Evolutionary conservation across 2,797 vertebrate species (phyloP), one percentile per base, ranked within the genome.

Genomic region (Geotrypetes seraphini): DNA sequence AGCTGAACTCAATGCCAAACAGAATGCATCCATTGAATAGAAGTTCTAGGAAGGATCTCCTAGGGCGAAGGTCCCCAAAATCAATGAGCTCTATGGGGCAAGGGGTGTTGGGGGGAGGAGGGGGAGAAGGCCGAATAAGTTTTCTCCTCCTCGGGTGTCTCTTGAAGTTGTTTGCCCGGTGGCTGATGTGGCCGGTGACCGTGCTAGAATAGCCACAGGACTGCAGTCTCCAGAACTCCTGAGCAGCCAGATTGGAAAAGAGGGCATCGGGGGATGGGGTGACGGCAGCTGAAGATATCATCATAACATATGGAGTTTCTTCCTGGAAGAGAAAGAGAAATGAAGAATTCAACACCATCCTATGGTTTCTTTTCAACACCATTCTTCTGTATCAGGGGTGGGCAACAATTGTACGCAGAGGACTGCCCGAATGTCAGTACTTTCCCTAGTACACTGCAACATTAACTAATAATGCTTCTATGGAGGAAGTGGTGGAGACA

Each of bases 131-230:
- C 7, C 86, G 75, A 30, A 99, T 92, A 36, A 78, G 61, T 68
- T 92, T 97, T 40, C 75, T 84, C 10, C 90, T 82, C 52, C 96
- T 95, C 0, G 91, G 91, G 57, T 97, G 91, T 30, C 95, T 88
- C 68, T 97, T 94, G 78, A 96, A 99, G 73, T 94, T 97, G 84
- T 97, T 99, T 60, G 95, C 95, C 7, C 95, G 70, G 60, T 99
- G 93, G 42, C 95, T 99, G 63, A 99, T 85, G 60, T 91, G 95
- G 21, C 78, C 73, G 1, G 86, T 87, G 56, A 87, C 83, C 2
- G 84, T 86, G 0, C 78, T 78, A 1, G 87, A 59, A 57, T 83
- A 96, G 53, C 82, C 82, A 7, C 82, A 74, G 3, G 83, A 65
- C 47, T 89, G 43, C 0, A 74, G 22, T 43, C 69, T 60, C 81